phyloP scores from a whole-genome alignment of 1,140 invertebrate species.

The Calephelis nemesis region DNA sequence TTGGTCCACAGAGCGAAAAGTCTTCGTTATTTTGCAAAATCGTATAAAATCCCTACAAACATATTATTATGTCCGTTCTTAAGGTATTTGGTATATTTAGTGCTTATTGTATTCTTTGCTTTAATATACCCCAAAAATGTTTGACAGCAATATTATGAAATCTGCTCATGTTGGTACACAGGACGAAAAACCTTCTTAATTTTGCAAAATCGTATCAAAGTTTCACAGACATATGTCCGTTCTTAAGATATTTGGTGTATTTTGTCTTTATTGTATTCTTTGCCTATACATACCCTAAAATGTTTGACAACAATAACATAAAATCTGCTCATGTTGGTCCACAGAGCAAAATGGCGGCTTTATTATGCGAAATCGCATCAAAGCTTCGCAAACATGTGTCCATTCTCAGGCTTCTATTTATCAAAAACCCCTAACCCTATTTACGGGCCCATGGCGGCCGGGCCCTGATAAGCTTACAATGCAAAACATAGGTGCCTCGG shows the following conservation, averaged over 20 bases:
- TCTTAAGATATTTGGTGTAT: too few species aligned
- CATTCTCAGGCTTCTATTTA: conserved; percentile 19
- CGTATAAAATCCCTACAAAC: background rate
- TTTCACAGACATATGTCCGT: background rate
- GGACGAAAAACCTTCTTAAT: background rate
- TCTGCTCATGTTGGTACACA: background rate
- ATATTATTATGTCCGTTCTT: background rate
- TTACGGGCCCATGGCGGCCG: conserved; percentile 24
- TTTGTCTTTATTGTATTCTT: too few species aligned
- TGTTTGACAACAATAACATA: background rate
- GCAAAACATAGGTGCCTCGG: conserved; percentile 32
- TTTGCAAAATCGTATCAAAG: background rate
- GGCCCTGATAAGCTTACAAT: conserved; percentile 32
- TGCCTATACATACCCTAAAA: too few species aligned
- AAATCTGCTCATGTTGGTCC: background rate
- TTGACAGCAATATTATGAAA: background rate
- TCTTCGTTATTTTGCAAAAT: conserved; percentile 1
- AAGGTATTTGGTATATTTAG: too few species aligned
- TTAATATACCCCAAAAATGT: too few species aligned
- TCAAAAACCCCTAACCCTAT: conserved; percentile 25
- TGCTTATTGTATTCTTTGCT: too few species aligned
- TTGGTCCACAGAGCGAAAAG: background rate
- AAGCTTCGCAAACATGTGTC: conserved; percentile 18
- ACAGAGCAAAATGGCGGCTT: background rate
- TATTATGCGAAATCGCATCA: conserved; percentile 9